Percentiles rank a stretch among this genome's conserved stretches.
Evolutionary conservation across 2,888 invertebrate genomes (phyloP).

Genomic region (Seira sanloemensis): DNA sequence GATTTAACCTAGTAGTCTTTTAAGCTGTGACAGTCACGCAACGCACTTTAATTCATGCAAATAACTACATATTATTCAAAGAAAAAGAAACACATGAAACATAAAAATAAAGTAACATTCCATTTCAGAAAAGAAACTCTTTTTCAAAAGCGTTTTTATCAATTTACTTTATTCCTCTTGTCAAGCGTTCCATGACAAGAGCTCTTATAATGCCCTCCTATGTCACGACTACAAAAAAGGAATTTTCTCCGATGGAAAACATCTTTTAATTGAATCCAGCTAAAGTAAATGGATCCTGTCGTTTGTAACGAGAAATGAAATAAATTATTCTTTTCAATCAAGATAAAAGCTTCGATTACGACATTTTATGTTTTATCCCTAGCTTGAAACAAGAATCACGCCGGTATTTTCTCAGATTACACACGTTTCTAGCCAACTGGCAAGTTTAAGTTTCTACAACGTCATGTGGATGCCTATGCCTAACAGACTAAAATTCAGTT

Average conservation of each 20-base stretch:
- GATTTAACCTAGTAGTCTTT: too few relatives aligned
- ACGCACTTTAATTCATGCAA: constrained; percentile 30
- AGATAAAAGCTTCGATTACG: constrained; percentile 54
- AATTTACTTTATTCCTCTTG: background rate
- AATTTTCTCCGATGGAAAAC: constrained; percentile 30
- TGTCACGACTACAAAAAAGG: constrained; percentile 4
- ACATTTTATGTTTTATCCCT: too few relatives aligned
- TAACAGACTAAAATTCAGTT: too few relatives aligned
- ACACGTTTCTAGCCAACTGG: too few relatives aligned
- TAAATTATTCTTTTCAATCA: constrained; percentile 55
- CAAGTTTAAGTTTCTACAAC: too few relatives aligned
- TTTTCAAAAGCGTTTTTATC: constrained; percentile 18
- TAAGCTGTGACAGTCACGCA: too few relatives aligned
- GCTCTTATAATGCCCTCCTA: background rate
- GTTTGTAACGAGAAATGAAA: constrained; percentile 35
- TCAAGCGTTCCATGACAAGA: constrained; percentile 17
- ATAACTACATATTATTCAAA: constrained; percentile 24
- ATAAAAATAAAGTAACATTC: constrained; percentile 10
- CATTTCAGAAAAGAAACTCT: background rate
- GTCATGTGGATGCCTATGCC: too few relatives aligned
- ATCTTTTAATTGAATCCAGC: constrained; percentile 48
- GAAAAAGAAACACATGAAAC: background rate
- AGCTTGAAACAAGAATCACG: too few relatives aligned
- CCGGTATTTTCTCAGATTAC: too few relatives aligned
- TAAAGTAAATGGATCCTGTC: constrained; percentile 44